phyloP scores from a whole-genome alignment of 1,140 invertebrate genomes.

The Diabrotica virgifera region DNA sequence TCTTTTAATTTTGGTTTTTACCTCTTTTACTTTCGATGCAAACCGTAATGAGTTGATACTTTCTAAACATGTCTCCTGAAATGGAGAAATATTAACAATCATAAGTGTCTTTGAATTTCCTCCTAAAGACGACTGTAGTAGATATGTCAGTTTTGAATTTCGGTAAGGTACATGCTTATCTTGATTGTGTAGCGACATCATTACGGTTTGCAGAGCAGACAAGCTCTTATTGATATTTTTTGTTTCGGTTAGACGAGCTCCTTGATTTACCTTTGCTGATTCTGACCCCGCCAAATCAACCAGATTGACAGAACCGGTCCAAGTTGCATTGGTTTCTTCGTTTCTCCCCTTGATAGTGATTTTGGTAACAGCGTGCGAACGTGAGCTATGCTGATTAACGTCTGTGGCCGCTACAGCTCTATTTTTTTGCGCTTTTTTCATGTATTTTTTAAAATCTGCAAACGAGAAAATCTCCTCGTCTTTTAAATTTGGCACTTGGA shows the following conservation, averaged over 20 bases:
- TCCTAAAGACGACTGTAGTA: constrained; percentile 84
- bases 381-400: constrained; percentile 79
- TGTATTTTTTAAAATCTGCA: constrained; percentile 63
- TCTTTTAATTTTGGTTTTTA: constrained; percentile 58
- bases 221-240: constrained; percentile 88
- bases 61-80: constrained; percentile 79
- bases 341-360: constrained; percentile 54
- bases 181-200: constrained; percentile 76
- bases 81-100: constrained; percentile 83
- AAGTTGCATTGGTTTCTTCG: constrained; percentile 15
- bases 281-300: constrained; percentile 94
- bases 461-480: constrained; percentile 64
- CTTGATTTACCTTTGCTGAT: constrained; percentile 78
- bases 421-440: constrained; percentile 66
- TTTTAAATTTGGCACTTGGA: constrained; percentile 65
- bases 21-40: constrained; percentile 70
- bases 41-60: constrained; percentile 83
- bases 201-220: constrained; percentile 82
- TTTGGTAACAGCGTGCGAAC: constrained; percentile 81
- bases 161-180: constrained; percentile 83
- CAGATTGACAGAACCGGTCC: constrained; percentile 70
- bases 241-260: constrained; percentile 75
- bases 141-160: constrained; percentile 87
- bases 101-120: constrained; percentile 92
- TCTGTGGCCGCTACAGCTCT: constrained; percentile 68